A percentile compares a stretch with the other conserved stretches of the same genome.
phyloP scores from a whole-genome alignment of 2,797 vertebrate genomes.

The Mustela erminea region DNA sequence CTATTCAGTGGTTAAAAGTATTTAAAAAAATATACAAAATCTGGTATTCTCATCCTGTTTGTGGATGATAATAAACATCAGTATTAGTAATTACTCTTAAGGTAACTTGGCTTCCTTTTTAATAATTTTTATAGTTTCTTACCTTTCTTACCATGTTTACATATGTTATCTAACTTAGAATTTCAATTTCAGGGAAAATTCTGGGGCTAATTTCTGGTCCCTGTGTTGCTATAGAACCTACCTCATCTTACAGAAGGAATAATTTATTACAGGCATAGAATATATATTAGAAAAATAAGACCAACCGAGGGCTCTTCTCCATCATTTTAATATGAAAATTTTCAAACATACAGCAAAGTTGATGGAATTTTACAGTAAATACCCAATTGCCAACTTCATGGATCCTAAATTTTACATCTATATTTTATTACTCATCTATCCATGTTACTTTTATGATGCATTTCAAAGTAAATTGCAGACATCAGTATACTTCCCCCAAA shows the following conservation, averaged over 20 bases:
- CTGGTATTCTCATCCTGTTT: not conserved
- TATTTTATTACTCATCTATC: conserved; percentile 24
- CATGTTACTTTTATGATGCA: conserved; percentile 11
- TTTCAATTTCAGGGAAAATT: conserved; percentile 28
- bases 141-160: conserved; percentile 29
- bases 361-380: conserved; percentile 32
- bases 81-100: conserved; percentile 2
- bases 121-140: conserved; percentile 24
- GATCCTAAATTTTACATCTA: not conserved
- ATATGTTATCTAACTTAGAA: conserved; percentile 18
- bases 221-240: conserved; percentile 17
- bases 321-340: not conserved
- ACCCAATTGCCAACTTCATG: not conserved
- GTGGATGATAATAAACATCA: not conserved
- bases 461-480: conserved; percentile 41
- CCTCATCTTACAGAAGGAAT: conserved; percentile 4
- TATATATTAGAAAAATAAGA: not conserved
- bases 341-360: conserved; percentile 37
- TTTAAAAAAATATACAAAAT: not conserved
- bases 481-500: not conserved
- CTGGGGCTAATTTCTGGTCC: not conserved
- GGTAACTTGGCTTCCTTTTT: conserved; percentile 19
- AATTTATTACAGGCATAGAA: conserved; percentile 43
- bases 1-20: conserved; percentile 12
- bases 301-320: not conserved